A percentile compares a stretch with the other conserved stretches of the same genome.
These are phyloP conservation scores for Orientallactaga bullata DNA, from an alignment of 2,113 vertebrate species.

Conservation along the genomic window DNA sequence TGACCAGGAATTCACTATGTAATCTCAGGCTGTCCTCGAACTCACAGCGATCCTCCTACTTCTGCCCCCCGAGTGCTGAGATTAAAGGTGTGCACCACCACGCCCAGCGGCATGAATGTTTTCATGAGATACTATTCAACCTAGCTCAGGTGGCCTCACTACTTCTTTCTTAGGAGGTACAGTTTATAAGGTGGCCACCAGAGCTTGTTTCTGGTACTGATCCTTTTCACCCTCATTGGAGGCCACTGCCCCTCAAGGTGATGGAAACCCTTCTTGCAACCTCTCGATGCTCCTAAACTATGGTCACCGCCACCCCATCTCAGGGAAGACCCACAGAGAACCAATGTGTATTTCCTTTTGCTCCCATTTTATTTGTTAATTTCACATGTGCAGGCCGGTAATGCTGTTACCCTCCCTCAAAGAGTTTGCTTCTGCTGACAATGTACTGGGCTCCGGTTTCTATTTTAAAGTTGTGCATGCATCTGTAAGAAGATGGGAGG, in stretches of 20 bases:
- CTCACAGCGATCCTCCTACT: too few relatives aligned
- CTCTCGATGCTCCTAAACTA: not conserved
- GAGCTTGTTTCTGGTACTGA: not conserved
- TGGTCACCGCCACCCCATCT: not conserved
- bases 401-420: slow-evolving; percentile 65
- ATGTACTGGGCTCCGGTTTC: slow-evolving; percentile 65
- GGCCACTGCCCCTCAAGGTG: not conserved
- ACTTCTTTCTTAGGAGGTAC: not conserved
- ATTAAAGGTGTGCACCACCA: too few relatives aligned
- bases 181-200: not conserved
- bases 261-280: not conserved
- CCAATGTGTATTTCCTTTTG: not conserved
- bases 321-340: not conserved
- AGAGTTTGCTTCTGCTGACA: slow-evolving; percentile 74
- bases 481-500: slow-evolving; percentile 77
- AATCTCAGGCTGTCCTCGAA: too few relatives aligned
- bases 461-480: slow-evolving; percentile 77
- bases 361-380: slow-evolving; percentile 39
- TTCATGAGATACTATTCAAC: not conserved
- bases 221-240: too few relatives aligned
- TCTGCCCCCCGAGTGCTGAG: too few relatives aligned
- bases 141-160: not conserved
- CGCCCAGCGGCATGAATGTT: too few relatives aligned
- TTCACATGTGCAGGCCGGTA: slow-evolving; percentile 63
- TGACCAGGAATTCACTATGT: too few relatives aligned